Evolutionary conservation across 2,888 invertebrate genomes (phyloP).

Genomic region (Eurytoma adleriae): DNA sequence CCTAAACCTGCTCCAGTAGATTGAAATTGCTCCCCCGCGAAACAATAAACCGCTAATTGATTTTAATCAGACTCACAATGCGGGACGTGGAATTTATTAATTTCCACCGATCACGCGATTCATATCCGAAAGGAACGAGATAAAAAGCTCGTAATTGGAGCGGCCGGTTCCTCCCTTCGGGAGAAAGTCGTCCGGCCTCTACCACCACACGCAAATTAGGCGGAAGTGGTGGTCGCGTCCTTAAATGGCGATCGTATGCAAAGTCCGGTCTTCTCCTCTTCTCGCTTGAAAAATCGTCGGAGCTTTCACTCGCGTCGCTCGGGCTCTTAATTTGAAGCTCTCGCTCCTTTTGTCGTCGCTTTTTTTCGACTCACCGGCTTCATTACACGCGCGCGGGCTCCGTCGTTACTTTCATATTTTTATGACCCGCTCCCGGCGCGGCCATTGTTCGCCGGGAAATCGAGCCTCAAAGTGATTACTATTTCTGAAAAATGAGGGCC

Average conservation of each 20-base stretch:
- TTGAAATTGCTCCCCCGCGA: background rate
- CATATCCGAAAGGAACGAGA: background rate
- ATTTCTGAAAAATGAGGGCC: too few relatives aligned
- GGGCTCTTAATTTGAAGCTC: constrained; percentile 31
- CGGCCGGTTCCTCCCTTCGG: constrained; percentile 30
- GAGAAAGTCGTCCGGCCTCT: constrained; percentile 36
- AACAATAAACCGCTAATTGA: constrained; percentile 39
- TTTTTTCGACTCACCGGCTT: constrained; percentile 13
- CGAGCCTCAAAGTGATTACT: too few relatives aligned
- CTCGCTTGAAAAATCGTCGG: background rate
- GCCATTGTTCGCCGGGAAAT: too few relatives aligned
- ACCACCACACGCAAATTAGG: constrained; percentile 38
- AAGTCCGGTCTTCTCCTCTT: constrained; percentile 16
- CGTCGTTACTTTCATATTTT: constrained; percentile 1
- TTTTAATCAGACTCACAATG: constrained; percentile 43
- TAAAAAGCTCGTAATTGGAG: constrained; percentile 11
- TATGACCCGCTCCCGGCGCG: too few relatives aligned
- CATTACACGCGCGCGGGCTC: background rate
- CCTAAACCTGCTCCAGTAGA: too few relatives aligned
- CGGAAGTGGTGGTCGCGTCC: background rate
- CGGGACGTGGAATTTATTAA: constrained; percentile 43
- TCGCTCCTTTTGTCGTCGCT: background rate
- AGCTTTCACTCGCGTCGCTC: constrained; percentile 44
- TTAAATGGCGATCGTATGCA: constrained; percentile 33
- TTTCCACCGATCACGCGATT: constrained; percentile 3